Evolutionary conservation across 2,888 invertebrate genomes (phyloP), one percentile per base, ranked within the genome.

Genomic region (Nysson spinosus): DNA sequence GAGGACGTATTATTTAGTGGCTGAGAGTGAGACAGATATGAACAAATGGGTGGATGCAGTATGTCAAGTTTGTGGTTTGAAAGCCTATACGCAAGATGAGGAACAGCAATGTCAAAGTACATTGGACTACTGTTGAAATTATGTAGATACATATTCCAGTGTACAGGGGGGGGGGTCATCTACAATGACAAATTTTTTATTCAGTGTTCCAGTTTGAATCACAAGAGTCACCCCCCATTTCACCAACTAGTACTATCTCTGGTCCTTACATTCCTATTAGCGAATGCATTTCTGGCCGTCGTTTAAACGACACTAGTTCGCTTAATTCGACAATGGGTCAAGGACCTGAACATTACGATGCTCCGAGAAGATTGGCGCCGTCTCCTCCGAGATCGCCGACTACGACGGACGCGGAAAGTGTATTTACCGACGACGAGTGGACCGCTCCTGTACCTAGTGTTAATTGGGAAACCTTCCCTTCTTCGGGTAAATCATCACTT

Each of bases 11-110:
- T 97, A 96, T 87, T 89, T 98, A 74, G 97, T 97, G 60, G 96
- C 97, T 0, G 96, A 97, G 78, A 93, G 94, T 24, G 96, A 97
- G 85, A 90, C 91, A 39, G 97, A 97, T 81, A 97, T 98, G 97
- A 94, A 94, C 77, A 93, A 93, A 85, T 98, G 98, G 98, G 97
- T 98, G 6, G 94, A 95, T 82, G 95, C 94, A 63, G 95, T 98
- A 74, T 98, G 98, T 87, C 92, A 94, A 87, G 96, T 96, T 34
- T 98, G 97, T 87, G 95, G 96, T 42, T 88, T 96, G 62, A 93
- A 95, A 83, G 92, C 95, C 1, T 91, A 91, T 5, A 91, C 91
- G 7, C 91, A 91, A 57, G 89, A 91, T 56, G 88, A 89, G 54
- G 87, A 87, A 17, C 85, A 85, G 47, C 83, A 82, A 51, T 82